phyloP scores from a whole-genome alignment of 2,888 invertebrate genomes.

The Chymomyza caudatula region DNA sequence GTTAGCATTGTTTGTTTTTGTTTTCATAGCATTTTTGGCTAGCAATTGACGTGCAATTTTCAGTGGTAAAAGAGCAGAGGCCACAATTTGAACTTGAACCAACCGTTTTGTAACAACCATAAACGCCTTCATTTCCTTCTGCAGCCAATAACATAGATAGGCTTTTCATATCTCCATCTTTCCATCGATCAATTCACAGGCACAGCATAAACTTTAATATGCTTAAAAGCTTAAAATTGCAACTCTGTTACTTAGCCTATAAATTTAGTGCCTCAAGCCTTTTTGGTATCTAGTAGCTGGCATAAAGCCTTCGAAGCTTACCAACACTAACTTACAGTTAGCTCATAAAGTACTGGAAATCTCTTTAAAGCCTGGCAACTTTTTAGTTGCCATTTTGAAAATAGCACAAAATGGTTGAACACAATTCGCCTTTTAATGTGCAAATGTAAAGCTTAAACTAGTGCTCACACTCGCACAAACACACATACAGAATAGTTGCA shows the following conservation, averaged over 20 bases:
- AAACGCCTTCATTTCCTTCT: too few species aligned
- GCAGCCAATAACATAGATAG: too few species aligned
- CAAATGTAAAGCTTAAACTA: conserved; percentile 66
- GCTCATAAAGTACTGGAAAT: conserved; percentile 16
- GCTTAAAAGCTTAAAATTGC: too few species aligned
- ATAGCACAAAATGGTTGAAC: conserved; percentile 52
- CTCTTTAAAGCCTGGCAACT: conserved; percentile 52
- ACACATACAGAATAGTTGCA: conserved; percentile 66
- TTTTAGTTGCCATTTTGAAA: conserved; percentile 20
- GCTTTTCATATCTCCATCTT: too few species aligned
- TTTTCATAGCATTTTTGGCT: too few species aligned
- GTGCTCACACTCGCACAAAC: conserved; percentile 42
- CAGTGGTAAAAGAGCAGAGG: too few species aligned
- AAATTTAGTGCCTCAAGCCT: background rate
- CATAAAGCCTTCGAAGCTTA: background rate
- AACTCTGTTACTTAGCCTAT: background rate
- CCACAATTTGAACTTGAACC: too few species aligned
- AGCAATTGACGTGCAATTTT: too few species aligned
- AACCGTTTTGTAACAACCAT: too few species aligned
- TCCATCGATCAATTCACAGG: too few species aligned
- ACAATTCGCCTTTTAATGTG: conserved; percentile 73
- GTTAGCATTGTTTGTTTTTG: too few species aligned
- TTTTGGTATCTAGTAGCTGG: background rate
- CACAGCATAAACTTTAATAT: too few species aligned
- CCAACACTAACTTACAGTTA: background rate